phyloP scores from a whole-genome alignment of 1,140 invertebrate genomes.

The Wiebesia pumilae region DNA sequence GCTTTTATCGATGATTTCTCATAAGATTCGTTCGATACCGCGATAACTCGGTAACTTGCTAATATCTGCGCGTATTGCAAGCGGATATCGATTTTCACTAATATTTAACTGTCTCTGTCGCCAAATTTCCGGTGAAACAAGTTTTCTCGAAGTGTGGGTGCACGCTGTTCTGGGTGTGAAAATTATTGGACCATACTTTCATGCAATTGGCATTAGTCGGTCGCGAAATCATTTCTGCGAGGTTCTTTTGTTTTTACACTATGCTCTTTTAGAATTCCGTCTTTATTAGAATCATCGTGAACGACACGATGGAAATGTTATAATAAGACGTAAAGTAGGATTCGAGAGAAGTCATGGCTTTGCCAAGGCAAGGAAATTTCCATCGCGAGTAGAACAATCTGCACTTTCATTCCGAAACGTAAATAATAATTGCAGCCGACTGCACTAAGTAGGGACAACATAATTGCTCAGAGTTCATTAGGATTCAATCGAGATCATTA shows the following conservation, averaged over 20 bases:
- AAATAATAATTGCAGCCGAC: conserved; percentile 2
- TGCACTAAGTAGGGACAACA: too few relatives aligned
- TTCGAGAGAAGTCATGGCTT: too few relatives aligned
- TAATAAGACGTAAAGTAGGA: too few relatives aligned
- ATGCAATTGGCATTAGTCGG: conserved; percentile 39
- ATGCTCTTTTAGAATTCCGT: too few relatives aligned
- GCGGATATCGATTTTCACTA: conserved; percentile 57
- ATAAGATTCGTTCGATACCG: not conserved
- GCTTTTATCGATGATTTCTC: not conserved
- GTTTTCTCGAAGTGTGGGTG: not conserved
- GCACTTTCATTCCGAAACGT: not conserved
- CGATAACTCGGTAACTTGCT: conserved; percentile 25
- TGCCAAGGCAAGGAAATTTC: not conserved
- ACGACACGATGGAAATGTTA: too few relatives aligned
- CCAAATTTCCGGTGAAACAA: conserved; percentile 45
- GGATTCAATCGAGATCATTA: not conserved
- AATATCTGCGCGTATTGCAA: conserved; percentile 30
- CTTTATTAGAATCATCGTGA: too few relatives aligned
- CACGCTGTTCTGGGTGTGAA: conserved; percentile 14
- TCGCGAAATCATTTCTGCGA: not conserved
- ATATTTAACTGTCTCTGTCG: conserved; percentile 41
- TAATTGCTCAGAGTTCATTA: not conserved
- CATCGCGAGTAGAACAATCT: not conserved
- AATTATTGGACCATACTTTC: conserved; percentile 31
- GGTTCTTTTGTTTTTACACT: not conserved